phyloP scores from a whole-genome alignment of 53 echinoderm and acorn worm genomes.

The Zoroaster sp. region DNA sequence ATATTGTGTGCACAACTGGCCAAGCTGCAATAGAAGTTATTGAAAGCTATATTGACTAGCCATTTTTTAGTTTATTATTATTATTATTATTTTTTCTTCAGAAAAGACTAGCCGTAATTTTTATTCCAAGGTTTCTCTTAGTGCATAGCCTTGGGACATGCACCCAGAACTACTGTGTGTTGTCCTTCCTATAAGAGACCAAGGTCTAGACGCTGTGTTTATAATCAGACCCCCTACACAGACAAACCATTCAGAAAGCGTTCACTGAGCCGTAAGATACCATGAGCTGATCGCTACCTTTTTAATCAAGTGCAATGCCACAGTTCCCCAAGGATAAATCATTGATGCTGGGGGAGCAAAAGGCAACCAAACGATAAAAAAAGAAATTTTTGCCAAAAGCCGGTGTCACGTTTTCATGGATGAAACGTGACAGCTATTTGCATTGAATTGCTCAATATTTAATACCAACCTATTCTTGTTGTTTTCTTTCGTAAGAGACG shows the following conservation, averaged over 20 bases:
- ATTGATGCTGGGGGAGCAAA: neutral
- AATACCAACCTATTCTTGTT: neutral
- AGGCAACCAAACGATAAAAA: neutral
- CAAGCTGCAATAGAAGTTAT: no score
- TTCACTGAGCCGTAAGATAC: slow-evolving; percentile 2
- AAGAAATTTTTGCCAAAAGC: slow-evolving; percentile 7
- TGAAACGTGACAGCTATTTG: slow-evolving; percentile 31
- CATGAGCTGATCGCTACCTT: neutral
- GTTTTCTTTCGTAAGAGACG: neutral
- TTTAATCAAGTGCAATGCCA: slow-evolving; percentile 27
- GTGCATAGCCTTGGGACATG: neutral
- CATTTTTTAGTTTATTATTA: no score
- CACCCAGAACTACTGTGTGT: neutral
- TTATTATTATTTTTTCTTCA: no score
- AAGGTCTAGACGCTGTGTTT: slow-evolving; percentile 41
- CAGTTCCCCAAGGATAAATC: slow-evolving; percentile 5
- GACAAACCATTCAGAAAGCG: neutral
- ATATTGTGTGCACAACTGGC: no score
- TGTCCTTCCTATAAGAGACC: neutral
- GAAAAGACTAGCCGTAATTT: no score
- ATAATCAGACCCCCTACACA: slow-evolving; percentile 32
- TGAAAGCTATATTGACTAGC: no score
- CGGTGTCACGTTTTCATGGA: slow-evolving; percentile 31
- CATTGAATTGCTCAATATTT: slow-evolving; percentile 28
- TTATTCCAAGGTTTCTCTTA: no score